phyloP scores from a whole-genome alignment of 2,113 vertebrate species.

The Rhynchomys soricoides region DNA sequence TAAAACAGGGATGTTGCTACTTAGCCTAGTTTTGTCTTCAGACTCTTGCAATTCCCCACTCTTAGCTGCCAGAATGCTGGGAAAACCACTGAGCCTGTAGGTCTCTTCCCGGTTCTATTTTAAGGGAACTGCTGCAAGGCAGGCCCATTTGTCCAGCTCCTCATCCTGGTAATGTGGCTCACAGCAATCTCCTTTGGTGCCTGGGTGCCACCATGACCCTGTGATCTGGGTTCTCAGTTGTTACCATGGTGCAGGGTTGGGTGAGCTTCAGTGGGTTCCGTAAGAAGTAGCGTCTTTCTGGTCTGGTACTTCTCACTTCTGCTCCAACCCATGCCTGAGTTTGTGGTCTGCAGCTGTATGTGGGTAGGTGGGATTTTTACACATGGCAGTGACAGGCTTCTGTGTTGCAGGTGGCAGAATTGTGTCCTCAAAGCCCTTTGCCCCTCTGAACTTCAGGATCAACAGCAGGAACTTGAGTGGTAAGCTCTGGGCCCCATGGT shows the following conservation, averaged over 20 bases:
- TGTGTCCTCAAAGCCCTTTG: slow-evolving; percentile 99
- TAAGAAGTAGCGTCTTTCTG: background rate
- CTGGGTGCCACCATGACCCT: too few species aligned
- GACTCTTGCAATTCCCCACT: background rate
- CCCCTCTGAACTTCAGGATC: slow-evolving; percentile 99
- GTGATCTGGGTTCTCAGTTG: background rate
- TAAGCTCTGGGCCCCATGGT: slow-evolving; percentile 79
- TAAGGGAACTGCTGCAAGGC: background rate
- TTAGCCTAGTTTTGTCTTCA: background rate
- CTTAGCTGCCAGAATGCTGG: background rate
- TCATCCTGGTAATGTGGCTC: background rate
- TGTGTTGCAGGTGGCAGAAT: slow-evolving; percentile 95
- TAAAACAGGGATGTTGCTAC: background rate
- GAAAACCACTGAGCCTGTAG: background rate
- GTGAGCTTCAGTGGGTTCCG: background rate
- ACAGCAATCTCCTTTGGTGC: background rate
- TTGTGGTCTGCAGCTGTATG: background rate
- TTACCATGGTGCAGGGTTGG: background rate
- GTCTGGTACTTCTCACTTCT: background rate
- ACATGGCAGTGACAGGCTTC: background rate
- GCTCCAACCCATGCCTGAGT: background rate
- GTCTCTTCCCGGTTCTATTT: background rate
- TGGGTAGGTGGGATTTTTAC: background rate
- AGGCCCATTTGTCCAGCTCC: background rate
- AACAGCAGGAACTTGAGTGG: slow-evolving; percentile 99